These are phyloP conservation scores for Hippocampus mohnikei DNA, from an alignment of 2,113 vertebrate genomes.

Conservation along the genomic window DNA sequence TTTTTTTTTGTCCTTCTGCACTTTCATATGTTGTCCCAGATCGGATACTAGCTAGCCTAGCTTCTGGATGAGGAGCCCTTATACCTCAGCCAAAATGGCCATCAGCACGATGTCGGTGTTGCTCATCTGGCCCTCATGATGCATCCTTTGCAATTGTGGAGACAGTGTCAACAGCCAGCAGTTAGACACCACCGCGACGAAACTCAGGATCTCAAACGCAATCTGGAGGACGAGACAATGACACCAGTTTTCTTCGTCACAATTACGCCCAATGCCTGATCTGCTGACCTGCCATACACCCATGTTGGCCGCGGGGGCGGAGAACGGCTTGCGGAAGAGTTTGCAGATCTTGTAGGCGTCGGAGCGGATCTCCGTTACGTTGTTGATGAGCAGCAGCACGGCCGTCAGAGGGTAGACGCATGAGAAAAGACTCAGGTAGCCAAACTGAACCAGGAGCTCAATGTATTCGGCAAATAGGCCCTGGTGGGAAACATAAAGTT, in stretches of 20 bases:
- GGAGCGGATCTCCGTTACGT: conserved; percentile 75
- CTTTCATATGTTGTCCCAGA: too few relatives aligned
- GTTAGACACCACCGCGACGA: conserved; percentile 76
- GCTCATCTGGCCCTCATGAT: conserved; percentile 57
- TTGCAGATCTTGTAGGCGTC: conserved; percentile 78
- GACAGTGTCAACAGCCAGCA: conserved; percentile 79
- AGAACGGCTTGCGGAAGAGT: conserved; percentile 77
- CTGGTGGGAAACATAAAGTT: conserved; percentile 46
- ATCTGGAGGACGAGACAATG: conserved; percentile 45
- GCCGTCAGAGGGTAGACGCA: conserved; percentile 77
- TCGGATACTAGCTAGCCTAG: too few relatives aligned
- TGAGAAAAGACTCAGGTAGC: conserved; percentile 80
- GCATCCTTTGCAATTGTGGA: conserved; percentile 54
- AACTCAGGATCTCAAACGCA: conserved; percentile 76
- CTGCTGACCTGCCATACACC: conserved; percentile 77
- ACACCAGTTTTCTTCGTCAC: not conserved
- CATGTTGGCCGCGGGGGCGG: conserved; percentile 66
- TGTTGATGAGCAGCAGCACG: conserved; percentile 75
- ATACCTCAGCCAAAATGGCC: conserved; percentile 72
- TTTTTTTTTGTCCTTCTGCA: too few relatives aligned
- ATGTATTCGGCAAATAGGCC: conserved; percentile 80
- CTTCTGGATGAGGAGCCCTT: not conserved
- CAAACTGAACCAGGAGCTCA: conserved; percentile 80
- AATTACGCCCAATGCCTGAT: not conserved
- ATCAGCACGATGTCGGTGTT: conserved; percentile 53